Evolutionary conservation across 2,888 invertebrate species (phyloP).

Genomic region (Anthrax anthrax): DNA sequence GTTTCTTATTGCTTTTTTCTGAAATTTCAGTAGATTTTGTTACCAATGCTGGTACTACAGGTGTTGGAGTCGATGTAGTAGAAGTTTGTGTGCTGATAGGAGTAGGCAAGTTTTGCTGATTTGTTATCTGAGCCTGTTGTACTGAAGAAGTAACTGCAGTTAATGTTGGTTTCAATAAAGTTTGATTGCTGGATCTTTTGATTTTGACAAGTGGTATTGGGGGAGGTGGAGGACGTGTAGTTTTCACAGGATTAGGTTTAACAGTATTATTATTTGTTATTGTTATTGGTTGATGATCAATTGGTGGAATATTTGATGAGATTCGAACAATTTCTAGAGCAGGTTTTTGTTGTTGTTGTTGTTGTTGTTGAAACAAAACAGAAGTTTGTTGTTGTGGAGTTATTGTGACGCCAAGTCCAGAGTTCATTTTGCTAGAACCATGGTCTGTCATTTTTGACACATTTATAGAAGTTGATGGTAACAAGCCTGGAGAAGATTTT

Average conservation of each 20-base stretch:
- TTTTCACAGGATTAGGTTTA: slow-evolving; percentile 22
- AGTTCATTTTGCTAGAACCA: neutral
- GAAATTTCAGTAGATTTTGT: slow-evolving; percentile 9
- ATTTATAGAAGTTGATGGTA: slow-evolving; percentile 26
- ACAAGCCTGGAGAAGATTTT: slow-evolving; percentile 16
- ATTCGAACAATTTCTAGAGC: slow-evolving; percentile 27
- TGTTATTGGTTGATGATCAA: slow-evolving; percentile 11
- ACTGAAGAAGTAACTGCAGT: slow-evolving; percentile 13
- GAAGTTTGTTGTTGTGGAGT: slow-evolving; percentile 10
- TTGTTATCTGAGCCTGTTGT: slow-evolving; percentile 17
- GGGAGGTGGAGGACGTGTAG: slow-evolving; percentile 36
- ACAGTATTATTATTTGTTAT: slow-evolving; percentile 11
- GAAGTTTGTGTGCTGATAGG: neutral
- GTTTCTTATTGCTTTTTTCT: slow-evolving; percentile 21
- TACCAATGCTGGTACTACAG: slow-evolving; percentile 16
- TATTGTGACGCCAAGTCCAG: slow-evolving; percentile 14
- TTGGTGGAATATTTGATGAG: slow-evolving; percentile 16
- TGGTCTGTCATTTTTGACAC: slow-evolving; percentile 16
- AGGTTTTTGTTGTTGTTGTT: slow-evolving; percentile 16
- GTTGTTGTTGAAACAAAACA: neutral
- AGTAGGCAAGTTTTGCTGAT: neutral
- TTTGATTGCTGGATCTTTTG: slow-evolving; percentile 23
- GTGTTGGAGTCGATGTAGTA: slow-evolving; percentile 12
- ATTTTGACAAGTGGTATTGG: slow-evolving; percentile 39
- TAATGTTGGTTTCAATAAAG: slow-evolving; percentile 15